Evolutionary conservation across 1,140 invertebrate species (phyloP).

Genomic region (Nylanderia fulva): DNA sequence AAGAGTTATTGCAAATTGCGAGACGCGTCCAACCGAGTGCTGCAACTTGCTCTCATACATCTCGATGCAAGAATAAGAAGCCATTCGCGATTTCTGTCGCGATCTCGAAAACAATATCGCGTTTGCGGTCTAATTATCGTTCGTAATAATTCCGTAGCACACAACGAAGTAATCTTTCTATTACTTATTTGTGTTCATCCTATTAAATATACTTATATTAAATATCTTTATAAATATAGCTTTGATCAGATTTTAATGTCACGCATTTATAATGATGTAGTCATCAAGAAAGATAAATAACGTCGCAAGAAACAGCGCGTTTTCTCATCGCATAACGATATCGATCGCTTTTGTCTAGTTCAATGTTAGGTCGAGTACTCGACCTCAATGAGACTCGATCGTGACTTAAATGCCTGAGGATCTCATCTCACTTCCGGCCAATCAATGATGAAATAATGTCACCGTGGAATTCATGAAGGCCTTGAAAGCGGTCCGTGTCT

Average conservation of each 20-base stretch:
- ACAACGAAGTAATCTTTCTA: background rate
- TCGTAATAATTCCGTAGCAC: background rate
- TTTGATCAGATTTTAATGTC: slow-evolving; percentile 1
- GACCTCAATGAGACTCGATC: slow-evolving; percentile 65
- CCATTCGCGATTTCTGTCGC: slow-evolving; percentile 10
- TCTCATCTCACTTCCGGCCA: slow-evolving; percentile 63
- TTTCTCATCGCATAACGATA: slow-evolving; percentile 17
- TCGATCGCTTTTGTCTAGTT: slow-evolving; percentile 58
- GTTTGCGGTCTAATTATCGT: background rate
- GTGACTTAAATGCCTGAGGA: slow-evolving; percentile 61
- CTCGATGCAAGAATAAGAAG: slow-evolving; percentile 12
- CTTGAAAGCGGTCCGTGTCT: background rate
- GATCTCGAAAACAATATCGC: background rate
- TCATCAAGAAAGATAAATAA: background rate
- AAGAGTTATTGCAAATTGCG: slow-evolving; percentile 55
- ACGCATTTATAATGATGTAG: background rate
- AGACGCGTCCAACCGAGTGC: slow-evolving; percentile 38
- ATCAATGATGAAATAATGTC: slow-evolving; percentile 50
- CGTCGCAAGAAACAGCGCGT: background rate
- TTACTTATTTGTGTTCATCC: background rate
- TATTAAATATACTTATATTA: no score
- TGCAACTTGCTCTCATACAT: slow-evolving; percentile 36
- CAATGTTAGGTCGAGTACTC: slow-evolving; percentile 70
- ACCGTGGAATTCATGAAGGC: slow-evolving; percentile 31
- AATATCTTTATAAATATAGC: background rate